A percentile compares a stretch with the other conserved stretches of the same genome.
These are phyloP conservation scores for Ophion ellenae DNA, from an alignment of 2,888 invertebrate species.

Conservation along the genomic window DNA sequence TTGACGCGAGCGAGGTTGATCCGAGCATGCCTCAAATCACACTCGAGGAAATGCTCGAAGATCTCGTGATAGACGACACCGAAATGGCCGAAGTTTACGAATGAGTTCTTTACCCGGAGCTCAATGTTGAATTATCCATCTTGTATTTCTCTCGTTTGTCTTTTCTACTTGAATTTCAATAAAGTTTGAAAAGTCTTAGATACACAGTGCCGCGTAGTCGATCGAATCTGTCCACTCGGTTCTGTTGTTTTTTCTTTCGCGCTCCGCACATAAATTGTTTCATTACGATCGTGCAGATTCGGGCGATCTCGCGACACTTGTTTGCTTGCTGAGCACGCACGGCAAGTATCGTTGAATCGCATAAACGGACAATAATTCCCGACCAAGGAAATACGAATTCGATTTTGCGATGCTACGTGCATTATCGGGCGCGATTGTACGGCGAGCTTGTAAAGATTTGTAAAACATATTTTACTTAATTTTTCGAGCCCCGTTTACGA, in stretches of 20 bases:
- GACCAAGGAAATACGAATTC: neutral
- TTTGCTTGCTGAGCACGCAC: neutral
- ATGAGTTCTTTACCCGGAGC: conserved; percentile 33
- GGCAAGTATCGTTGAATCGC: neutral
- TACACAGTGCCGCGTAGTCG: neutral
- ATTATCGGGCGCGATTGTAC: neutral
- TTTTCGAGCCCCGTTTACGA: neutral
- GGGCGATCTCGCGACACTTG: neutral
- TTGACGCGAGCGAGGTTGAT: conserved; percentile 87
- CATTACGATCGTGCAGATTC: neutral
- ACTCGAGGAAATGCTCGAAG: conserved; percentile 97
- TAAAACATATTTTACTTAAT: neutral
- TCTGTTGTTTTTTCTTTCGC: neutral
- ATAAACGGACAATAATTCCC: neutral
- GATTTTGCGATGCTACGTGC: no score
- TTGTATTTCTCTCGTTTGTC: neutral
- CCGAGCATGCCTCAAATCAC: conserved; percentile 90
- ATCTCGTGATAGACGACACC: conserved; percentile 92
- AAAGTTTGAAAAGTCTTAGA: neutral
- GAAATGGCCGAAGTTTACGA: conserved; percentile 87
- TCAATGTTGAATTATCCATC: neutral
- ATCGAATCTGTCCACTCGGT: neutral
- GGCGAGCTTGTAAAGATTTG: neutral
- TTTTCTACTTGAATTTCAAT: neutral
- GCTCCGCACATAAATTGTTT: neutral